Evolutionary conservation across 2,888 invertebrate genomes (phyloP), one percentile per base, ranked within the genome.

Genomic region (Rapana venosa): DNA sequence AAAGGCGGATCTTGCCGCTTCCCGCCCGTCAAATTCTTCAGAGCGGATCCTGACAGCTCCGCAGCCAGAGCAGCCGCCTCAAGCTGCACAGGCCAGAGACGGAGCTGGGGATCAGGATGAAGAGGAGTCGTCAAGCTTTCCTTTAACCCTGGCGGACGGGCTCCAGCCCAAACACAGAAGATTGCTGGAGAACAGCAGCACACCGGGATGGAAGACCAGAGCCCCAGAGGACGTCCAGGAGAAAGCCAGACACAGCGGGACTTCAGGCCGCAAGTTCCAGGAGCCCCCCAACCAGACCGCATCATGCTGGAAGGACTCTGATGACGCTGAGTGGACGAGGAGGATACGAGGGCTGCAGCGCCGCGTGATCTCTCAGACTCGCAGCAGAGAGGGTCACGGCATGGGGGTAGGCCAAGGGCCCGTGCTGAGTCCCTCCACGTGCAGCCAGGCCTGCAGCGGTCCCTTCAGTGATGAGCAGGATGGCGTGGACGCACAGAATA

Each of bases 321-420:
- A 35, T n/a, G 17, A 11, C 15, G 81, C 36, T 36, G 81, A 83
- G 81, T 84, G 84, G 84, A 30, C 58, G 58, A 56, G 84, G 4
- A 84, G 84, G 26, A 56, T 84, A 0, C 56, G 84, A 22, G 84
- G 36, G n/a, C 30, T 84, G 56, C 84, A 84, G 58, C 84, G 84
- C 15, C 84, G 84, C 6, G 58, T 83, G 6, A 83, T 83, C 47
- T 36, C 47, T 22, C 36, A 26, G 81, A 83, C 81, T 13, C 47
- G 26, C 22, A 83, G 30, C 81, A 30, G 47, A 26, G 81, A 47
- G 22, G 81, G 26, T 30, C 17, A 0, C 35, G 22, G 15, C 26
- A 47, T 13, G 30, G 22, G 15, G 36, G 47, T 22, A 17, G 26
- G 26, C 22, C 32, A 79, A 20, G 77, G 32, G 1, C 35, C 77